Conservation (phyloP, 2,797 vertebrate species). For the Sebastes hopkinsi region DNA sequence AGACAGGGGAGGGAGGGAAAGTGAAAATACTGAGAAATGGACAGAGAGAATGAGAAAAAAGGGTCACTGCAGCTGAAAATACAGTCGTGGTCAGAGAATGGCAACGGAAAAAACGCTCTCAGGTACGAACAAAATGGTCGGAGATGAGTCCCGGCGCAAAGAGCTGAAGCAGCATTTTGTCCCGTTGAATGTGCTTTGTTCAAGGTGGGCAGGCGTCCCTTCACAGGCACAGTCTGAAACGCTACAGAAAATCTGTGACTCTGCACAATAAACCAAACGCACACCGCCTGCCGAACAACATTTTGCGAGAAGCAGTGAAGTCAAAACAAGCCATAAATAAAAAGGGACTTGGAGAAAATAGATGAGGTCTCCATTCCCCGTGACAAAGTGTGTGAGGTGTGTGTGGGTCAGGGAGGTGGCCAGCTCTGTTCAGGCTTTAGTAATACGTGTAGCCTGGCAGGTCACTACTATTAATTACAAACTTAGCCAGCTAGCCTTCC, state of each 20-base stretch:
- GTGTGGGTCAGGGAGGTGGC: conserved; percentile 46
- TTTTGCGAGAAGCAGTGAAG: conserved; percentile 54
- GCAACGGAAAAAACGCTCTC: background rate
- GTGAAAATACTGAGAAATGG: conserved; percentile 46
- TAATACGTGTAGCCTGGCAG: conserved; percentile 50
- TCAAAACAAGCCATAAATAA: conserved; percentile 63
- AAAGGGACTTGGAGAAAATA: conserved; percentile 58
- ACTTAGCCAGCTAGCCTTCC: conserved; percentile 56
- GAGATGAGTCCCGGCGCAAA: conserved; percentile 31
- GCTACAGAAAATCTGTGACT: conserved; percentile 25
- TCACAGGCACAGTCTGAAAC: conserved; percentile 14
- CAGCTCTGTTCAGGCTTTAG: conserved; percentile 43
- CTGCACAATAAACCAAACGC: conserved; percentile 43
- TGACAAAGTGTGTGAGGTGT: conserved; percentile 46
- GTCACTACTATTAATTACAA: conserved; percentile 75
- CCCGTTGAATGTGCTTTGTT: conserved; percentile 33
- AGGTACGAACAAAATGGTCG: conserved; percentile 47
- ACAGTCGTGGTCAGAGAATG: conserved; percentile 17
- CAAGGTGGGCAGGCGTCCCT: conserved; percentile 41
- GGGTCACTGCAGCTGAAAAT: conserved; percentile 18
- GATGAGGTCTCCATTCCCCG: conserved; percentile 47
- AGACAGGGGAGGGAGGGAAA: conserved; percentile 22
- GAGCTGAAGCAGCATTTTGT: conserved; percentile 65
- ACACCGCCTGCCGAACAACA: conserved; percentile 21
- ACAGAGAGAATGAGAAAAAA: conserved; percentile 15